Conservation (phyloP, 2,797 vertebrate genomes). For the Sebastes vulpes region DNA sequence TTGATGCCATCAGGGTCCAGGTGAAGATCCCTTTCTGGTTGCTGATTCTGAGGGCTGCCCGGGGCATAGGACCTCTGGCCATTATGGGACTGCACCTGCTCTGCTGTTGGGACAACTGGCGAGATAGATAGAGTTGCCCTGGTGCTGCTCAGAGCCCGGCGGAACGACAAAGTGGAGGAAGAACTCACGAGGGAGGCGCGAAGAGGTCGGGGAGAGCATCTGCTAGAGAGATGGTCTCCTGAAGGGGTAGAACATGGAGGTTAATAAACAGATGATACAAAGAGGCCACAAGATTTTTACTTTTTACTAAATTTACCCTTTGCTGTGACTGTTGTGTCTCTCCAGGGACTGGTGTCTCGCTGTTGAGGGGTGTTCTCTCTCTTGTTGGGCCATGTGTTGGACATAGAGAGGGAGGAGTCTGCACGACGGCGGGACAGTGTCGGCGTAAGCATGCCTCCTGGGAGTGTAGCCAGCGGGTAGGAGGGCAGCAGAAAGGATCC, state of each 20-base stretch:
- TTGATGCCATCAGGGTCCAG: slow-evolving; percentile 79
- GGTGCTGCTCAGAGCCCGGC: slow-evolving; percentile 72
- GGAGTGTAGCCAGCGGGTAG: slow-evolving; percentile 87
- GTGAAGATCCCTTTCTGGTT: slow-evolving; percentile 59
- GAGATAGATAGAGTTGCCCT: slow-evolving; percentile 83
- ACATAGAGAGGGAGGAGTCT: slow-evolving; percentile 86
- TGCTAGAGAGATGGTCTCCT: slow-evolving; percentile 83
- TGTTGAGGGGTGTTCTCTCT: slow-evolving; percentile 82
- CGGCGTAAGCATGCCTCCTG: slow-evolving; percentile 81
- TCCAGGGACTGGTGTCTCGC: slow-evolving; percentile 76
- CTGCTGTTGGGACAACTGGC: slow-evolving; percentile 82
- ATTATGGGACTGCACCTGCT: slow-evolving; percentile 65
- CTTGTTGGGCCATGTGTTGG: slow-evolving; percentile 93
- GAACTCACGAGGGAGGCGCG: slow-evolving; percentile 85
- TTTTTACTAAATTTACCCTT: slow-evolving; percentile 44
- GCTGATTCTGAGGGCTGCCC: slow-evolving; percentile 54
- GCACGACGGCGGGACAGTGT: slow-evolving; percentile 70
- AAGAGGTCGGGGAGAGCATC: slow-evolving; percentile 82
- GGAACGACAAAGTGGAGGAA: slow-evolving; percentile 85
- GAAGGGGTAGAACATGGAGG: neutral
- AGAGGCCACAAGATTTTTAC: neutral
- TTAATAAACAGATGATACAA: neutral
- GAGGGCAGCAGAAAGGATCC: slow-evolving; percentile 89
- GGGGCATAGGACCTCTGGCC: slow-evolving; percentile 45
- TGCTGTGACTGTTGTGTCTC: slow-evolving; percentile 74